Percentiles rank a stretch among this genome's conserved stretches.
Conservation (phyloP, 2,888 invertebrate species). For the Sarcophaga caerulescens region DNA sequence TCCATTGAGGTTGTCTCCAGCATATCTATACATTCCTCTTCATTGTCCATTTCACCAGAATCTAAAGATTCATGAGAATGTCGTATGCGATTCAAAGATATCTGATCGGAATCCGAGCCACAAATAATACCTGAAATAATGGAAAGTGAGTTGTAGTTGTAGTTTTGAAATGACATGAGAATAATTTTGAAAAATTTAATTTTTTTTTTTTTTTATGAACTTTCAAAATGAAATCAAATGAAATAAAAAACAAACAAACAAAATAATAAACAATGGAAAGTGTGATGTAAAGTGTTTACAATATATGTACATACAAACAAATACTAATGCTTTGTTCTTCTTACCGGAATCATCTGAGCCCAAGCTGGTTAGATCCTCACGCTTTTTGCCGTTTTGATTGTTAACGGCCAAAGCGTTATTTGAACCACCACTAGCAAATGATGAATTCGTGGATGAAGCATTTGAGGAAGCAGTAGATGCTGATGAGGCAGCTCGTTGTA, state of each 20-base stretch:
- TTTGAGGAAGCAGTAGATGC: conserved; percentile 61
- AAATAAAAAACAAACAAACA: not conserved
- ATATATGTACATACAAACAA: not conserved
- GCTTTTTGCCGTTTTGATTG: conserved; percentile 75
- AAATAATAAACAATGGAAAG: not conserved
- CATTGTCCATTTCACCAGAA: conserved; percentile 85
- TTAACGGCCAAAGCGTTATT: conserved; percentile 72
- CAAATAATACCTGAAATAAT: conserved; percentile 82
- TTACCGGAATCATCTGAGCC: conserved; percentile 84
- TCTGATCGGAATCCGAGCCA: conserved; percentile 82
- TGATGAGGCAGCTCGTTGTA: conserved; percentile 64
- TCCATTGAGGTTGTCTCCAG: conserved; percentile 81
- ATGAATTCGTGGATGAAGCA: conserved; percentile 62
- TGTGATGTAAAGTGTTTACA: not conserved
- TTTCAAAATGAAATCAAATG: too few species aligned
- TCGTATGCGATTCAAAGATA: conserved; percentile 80
- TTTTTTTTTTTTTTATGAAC: too few species aligned
- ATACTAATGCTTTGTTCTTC: conserved; percentile 29
- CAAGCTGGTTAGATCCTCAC: conserved; percentile 83
- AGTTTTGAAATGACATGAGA: not conserved
- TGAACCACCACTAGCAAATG: conserved; percentile 70
- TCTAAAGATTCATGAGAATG: conserved; percentile 89
- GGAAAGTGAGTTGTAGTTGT: not conserved
- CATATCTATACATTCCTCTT: conserved; percentile 83
- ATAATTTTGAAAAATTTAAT: not conserved